Percentiles rank a stretch among this genome's conserved stretches.
phyloP scores from a whole-genome alignment of 2,888 invertebrate genomes.

The Calliopum simillimum region DNA sequence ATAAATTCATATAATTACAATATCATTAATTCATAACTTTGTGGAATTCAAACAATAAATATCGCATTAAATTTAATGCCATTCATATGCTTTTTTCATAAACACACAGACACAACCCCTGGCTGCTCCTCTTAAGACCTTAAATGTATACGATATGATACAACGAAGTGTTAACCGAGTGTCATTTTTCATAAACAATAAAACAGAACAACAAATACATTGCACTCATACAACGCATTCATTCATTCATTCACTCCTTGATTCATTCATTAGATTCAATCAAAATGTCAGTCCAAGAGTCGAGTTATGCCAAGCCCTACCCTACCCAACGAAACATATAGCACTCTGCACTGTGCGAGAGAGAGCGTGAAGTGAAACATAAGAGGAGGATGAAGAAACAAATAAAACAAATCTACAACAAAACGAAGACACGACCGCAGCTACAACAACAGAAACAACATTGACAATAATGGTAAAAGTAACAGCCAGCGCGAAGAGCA shows the following conservation, averaged over 20 bases:
- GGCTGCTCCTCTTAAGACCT: background rate
- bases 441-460: background rate
- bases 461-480: background rate
- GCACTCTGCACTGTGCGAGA: background rate
- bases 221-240: background rate
- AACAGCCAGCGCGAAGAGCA: background rate
- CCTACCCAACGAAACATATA: background rate
- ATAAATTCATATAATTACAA: too few relatives aligned
- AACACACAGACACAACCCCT: background rate
- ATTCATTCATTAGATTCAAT: conserved; percentile 20
- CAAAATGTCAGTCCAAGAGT: conserved; percentile 4
- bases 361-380: background rate
- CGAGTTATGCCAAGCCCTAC: too few relatives aligned
- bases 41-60: too few relatives aligned
- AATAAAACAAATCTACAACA: background rate
- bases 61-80: background rate
- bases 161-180: conserved; percentile 11
- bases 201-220: conserved; percentile 18
- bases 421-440: background rate
- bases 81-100: background rate
- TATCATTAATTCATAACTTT: too few relatives aligned
- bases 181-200: conserved; percentile 35
- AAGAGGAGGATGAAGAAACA: background rate
- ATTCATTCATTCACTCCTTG: conserved; percentile 9
- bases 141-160: background rate